Conservation (phyloP, 1,140 invertebrate genomes). For the Apocrypta bakeri region DNA sequence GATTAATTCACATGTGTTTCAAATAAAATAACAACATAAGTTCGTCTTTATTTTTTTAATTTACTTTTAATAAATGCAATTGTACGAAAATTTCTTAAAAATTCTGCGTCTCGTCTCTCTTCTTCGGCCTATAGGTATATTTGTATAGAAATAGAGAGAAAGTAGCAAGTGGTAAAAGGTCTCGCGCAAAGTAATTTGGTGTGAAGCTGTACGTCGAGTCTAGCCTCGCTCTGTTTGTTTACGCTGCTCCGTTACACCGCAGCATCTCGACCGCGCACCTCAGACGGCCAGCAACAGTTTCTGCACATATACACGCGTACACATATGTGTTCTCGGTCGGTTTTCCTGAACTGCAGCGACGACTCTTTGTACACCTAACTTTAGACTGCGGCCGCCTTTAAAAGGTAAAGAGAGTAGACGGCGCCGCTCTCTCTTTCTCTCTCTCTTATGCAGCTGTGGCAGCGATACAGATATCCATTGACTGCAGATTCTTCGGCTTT, state of each 20-base stretch:
- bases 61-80: too few species aligned
- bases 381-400: slow-evolving; percentile 32
- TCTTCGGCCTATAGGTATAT: too few species aligned
- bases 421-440: neutral
- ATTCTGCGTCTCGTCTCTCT: too few species aligned
- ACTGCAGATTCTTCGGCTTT: slow-evolving; percentile 17
- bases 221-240: slow-evolving; percentile 21
- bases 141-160: too few species aligned
- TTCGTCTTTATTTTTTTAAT: too few species aligned
- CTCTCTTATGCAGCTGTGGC: neutral
- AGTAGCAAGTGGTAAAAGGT: neutral
- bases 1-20: too few species aligned
- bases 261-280: neutral
- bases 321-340: neutral
- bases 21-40: too few species aligned
- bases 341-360: slow-evolving; percentile 26
- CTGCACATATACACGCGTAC: neutral
- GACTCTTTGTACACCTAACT: slow-evolving; percentile 29
- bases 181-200: slow-evolving; percentile 5
- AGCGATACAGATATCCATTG: slow-evolving; percentile 24
- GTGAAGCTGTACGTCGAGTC: neutral
- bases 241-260: slow-evolving; percentile 23
- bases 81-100: too few species aligned
- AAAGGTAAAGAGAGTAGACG: slow-evolving; percentile 38
- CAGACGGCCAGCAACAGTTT: neutral